Evolutionary conservation across 2,113 vertebrate genomes (phyloP).

Genomic region (Neotragus moschatus): DNA sequence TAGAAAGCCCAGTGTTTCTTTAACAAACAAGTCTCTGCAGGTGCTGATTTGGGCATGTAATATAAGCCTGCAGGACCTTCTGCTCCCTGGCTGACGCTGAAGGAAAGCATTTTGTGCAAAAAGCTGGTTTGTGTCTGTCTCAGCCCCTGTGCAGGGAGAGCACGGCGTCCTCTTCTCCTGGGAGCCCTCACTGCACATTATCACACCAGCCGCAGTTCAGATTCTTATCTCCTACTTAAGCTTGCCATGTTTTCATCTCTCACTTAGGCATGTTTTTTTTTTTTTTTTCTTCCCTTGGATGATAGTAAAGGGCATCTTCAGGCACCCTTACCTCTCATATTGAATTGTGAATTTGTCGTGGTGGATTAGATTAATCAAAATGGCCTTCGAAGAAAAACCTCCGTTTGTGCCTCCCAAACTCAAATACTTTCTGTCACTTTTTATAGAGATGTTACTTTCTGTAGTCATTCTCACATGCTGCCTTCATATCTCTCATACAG

Average conservation of each 20-base stretch:
- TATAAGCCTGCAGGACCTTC: fast-evolving
- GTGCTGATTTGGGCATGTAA: background rate
- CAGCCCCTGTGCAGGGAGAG: background rate
- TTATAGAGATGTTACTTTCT: background rate
- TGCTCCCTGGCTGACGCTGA: fast-evolving
- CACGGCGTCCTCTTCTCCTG: fast-evolving
- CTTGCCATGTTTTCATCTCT: constrained; percentile 51
- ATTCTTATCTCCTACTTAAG: constrained; percentile 34
- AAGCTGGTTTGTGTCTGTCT: background rate
- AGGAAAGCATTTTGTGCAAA: too few species aligned
- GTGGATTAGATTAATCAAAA: constrained; percentile 67
- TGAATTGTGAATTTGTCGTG: constrained; percentile 61
- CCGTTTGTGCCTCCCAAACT: background rate
- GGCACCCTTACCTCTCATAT: constrained; percentile 16
- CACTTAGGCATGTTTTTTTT: background rate
- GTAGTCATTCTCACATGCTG: background rate
- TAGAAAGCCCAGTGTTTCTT: background rate
- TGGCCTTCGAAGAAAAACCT: constrained; percentile 55
- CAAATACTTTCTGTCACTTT: constrained; percentile 23
- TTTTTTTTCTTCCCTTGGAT: background rate
- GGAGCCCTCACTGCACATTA: background rate
- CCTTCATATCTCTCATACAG: background rate
- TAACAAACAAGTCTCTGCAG: background rate
- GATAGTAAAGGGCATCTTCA: constrained; percentile 55
- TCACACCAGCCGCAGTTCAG: constrained; percentile 31